phyloP scores from a whole-genome alignment of 2,888 invertebrate genomes.

The Drosophila ochracea region DNA sequence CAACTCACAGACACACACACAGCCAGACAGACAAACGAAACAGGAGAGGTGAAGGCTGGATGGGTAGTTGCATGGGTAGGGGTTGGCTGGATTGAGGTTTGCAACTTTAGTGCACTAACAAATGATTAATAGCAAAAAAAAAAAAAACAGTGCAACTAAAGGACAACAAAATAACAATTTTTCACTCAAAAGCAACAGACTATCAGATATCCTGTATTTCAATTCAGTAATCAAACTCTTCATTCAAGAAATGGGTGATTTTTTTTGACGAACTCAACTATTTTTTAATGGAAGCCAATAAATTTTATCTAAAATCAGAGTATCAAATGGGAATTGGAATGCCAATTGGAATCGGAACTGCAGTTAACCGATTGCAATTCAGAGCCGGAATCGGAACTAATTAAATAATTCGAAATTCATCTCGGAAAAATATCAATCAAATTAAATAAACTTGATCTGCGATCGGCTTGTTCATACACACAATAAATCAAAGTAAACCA shows the following conservation, averaged over 20 bases:
- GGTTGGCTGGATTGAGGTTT: background rate
- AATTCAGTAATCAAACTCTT: background rate
- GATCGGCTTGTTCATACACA: background rate
- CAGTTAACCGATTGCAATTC: background rate
- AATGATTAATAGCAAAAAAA: conserved; percentile 56
- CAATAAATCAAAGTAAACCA: too few species aligned
- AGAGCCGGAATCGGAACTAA: background rate
- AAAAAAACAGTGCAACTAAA: background rate
- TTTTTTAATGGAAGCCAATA: background rate
- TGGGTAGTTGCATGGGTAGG: background rate
- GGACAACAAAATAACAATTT: conserved; percentile 8
- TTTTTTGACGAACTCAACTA: background rate
- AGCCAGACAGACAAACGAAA: conserved; percentile 1
- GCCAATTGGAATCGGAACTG: background rate
- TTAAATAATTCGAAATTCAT: background rate
- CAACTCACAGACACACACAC: conserved; percentile 40
- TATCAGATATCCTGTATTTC: background rate
- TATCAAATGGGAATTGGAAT: background rate
- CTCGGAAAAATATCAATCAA: background rate
- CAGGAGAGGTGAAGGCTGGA: background rate
- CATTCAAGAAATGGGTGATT: too few species aligned
- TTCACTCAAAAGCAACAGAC: background rate
- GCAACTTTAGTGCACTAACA: conserved; percentile 61
- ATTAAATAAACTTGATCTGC: background rate
- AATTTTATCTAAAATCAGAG: background rate